These are phyloP conservation scores for Gila orcuttii DNA, from an alignment of 2,113 vertebrate genomes.

Conservation along the genomic window DNA sequence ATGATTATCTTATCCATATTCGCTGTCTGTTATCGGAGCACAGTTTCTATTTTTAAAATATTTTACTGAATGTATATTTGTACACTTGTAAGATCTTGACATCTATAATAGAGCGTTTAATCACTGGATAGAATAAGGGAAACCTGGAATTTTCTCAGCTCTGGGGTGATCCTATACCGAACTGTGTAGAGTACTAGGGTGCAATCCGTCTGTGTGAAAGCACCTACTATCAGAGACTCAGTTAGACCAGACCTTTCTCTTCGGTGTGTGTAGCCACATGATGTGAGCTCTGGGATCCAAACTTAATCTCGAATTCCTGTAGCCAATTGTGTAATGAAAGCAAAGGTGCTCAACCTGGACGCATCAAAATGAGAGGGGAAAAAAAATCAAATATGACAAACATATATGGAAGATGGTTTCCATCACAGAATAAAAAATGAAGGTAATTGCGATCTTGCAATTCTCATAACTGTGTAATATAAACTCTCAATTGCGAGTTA, in stretches of 20 bases:
- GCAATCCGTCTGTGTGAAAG: conserved; percentile 6
- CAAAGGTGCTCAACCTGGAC: not conserved
- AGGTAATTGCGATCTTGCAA: no score
- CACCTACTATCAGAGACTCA: not conserved
- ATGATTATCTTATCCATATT: conserved; percentile 58
- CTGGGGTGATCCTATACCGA: conserved; percentile 2
- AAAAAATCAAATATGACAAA: not conserved
- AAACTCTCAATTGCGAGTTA: no score
- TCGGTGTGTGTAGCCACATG: not conserved
- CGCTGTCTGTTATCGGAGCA: conserved; percentile 57
- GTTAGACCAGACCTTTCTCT: not conserved
- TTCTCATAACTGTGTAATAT: no score
- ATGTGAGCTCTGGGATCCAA: conserved; percentile 1
- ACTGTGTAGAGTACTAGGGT: conserved; percentile 29
- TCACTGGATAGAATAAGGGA: conserved; percentile 53
- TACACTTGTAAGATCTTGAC: conserved; percentile 52
- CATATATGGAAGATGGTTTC: no score
- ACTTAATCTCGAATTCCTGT: not conserved
- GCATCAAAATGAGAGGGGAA: not conserved
- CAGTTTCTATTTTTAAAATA: conserved; percentile 48
- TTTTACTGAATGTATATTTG: conserved; percentile 58
- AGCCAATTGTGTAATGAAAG: not conserved
- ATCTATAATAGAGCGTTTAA: conserved; percentile 56
- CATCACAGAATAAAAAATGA: no score
- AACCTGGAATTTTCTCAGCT: conserved; percentile 43